Conservation (phyloP, 2,888 invertebrate genomes). For the Colletes collaris region DNA sequence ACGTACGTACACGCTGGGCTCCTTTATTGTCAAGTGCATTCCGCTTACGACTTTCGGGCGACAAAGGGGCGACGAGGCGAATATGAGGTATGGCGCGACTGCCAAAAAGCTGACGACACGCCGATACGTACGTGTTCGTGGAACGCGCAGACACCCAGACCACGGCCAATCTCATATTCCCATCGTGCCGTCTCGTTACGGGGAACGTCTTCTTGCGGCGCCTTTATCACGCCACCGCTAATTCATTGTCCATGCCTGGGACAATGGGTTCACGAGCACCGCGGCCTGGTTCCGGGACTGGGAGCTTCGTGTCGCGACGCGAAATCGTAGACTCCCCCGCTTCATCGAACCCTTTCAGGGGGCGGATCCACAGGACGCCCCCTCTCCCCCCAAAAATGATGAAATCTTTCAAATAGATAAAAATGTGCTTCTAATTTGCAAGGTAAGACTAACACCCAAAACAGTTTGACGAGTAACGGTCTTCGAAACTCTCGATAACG, state of each 20-base stretch:
- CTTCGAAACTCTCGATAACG: too few species aligned
- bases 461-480: too few species aligned
- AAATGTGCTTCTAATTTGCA: too few species aligned
- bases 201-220: conserved; percentile 56
- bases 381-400: too few species aligned
- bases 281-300: conserved; percentile 54
- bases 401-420: too few species aligned
- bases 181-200: conserved; percentile 58
- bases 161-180: conserved; percentile 51
- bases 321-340: conserved; percentile 40
- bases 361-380: neutral
- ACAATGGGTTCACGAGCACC: conserved; percentile 50
- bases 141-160: neutral
- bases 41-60: conserved; percentile 63
- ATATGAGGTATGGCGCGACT: conserved; percentile 59
- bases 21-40: conserved; percentile 71
- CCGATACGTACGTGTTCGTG: conserved; percentile 7
- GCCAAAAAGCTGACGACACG: conserved; percentile 69
- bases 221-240: conserved; percentile 59
- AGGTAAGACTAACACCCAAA: too few species aligned
- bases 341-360: conserved; percentile 8
- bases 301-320: conserved; percentile 29
- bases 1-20: conserved; percentile 34
- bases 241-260: conserved; percentile 60
- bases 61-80: conserved; percentile 57